Percentiles rank a stretch among this genome's conserved stretches.
phyloP scores from a whole-genome alignment of 2,113 vertebrate genomes.

The Laticauda colubrina region DNA sequence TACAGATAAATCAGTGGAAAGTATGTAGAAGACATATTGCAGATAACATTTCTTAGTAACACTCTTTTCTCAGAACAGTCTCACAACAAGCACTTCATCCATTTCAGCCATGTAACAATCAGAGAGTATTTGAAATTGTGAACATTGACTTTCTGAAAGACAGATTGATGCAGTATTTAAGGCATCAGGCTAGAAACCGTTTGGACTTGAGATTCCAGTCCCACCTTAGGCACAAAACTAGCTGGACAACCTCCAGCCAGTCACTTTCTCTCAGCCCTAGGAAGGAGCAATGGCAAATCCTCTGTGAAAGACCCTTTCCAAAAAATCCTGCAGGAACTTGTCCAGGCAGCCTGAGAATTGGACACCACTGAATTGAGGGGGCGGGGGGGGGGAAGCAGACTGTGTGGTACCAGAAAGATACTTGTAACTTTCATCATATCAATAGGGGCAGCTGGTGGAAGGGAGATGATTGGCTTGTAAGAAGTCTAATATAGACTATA shows the following conservation, averaged over 20 bases:
- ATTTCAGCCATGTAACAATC: slow-evolving; percentile 25
- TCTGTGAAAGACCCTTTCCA: neutral
- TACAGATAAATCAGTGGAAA: neutral
- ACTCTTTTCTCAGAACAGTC: slow-evolving; percentile 7
- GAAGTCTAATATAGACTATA: neutral
- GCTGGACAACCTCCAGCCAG: neutral
- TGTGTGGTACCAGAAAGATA: neutral
- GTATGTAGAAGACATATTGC: neutral
- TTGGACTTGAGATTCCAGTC: neutral
- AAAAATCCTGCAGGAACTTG: neutral
- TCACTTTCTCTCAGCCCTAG: neutral
- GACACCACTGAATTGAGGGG: neutral
- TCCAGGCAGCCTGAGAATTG: neutral
- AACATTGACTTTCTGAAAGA: neutral
- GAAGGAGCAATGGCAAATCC: neutral
- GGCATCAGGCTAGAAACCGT: neutral
- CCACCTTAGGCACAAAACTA: neutral
- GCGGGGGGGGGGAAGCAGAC: neutral
- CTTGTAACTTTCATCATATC: slow-evolving; percentile 44
- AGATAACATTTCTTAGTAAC: neutral
- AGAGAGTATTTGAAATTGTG: slow-evolving; percentile 21
- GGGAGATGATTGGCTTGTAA: slow-evolving; percentile 25
- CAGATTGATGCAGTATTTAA: neutral
- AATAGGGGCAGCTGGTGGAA: neutral
- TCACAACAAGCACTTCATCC: neutral